Conservation (phyloP, 2,888 invertebrate species). For the Strigamia transsilvanica region DNA sequence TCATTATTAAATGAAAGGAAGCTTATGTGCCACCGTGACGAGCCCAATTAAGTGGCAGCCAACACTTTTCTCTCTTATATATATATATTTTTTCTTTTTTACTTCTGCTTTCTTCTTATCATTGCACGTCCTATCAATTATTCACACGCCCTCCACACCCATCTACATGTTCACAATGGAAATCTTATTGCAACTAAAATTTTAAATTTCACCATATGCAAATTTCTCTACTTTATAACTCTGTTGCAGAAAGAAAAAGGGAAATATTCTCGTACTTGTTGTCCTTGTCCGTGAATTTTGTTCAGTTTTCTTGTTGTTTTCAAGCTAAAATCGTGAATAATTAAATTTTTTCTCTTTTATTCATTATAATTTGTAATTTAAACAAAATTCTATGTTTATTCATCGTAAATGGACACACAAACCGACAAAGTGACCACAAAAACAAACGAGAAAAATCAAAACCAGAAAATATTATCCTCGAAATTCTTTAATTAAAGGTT, state of each 20-base stretch:
- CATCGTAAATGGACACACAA: too few species aligned
- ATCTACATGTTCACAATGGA: not conserved
- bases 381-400: too few species aligned
- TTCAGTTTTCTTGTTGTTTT: too few species aligned
- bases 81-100: not conserved
- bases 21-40: slow-evolving; percentile 36
- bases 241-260: not conserved
- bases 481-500: not conserved
- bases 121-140: slow-evolving; percentile 25
- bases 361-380: not conserved
- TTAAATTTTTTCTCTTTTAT: not conserved
- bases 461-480: too few species aligned
- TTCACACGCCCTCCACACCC: slow-evolving; percentile 7
- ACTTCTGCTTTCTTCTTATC: slow-evolving; percentile 18
- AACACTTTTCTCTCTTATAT: slow-evolving; percentile 19
- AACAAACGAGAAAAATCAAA: too few species aligned
- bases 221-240: slow-evolving; percentile 9
- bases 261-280: too few species aligned
- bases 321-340: too few species aligned
- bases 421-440: too few species aligned
- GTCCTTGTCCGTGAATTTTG: not conserved
- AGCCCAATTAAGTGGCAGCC: slow-evolving; percentile 42
- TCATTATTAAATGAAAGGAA: slow-evolving; percentile 34
- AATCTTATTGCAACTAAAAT: slow-evolving; percentile 25
- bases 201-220: slow-evolving; percentile 26